phyloP scores from a whole-genome alignment of 2,113 vertebrate species.

The Strigops habroptila region DNA sequence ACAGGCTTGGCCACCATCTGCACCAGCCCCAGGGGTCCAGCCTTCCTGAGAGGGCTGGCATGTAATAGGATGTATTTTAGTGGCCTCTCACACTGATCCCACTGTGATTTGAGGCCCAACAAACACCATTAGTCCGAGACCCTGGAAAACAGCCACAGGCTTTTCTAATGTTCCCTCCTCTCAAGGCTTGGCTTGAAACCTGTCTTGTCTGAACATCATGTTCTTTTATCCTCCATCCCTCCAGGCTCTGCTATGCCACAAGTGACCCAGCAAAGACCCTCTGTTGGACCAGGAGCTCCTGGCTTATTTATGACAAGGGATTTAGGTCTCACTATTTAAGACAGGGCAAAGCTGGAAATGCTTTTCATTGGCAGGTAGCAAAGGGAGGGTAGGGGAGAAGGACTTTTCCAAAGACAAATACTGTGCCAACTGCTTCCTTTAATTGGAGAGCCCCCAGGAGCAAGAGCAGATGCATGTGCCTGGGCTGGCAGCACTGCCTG shows the following conservation, averaged over 20 bases:
- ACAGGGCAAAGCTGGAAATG: background rate
- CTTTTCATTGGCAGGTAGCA: background rate
- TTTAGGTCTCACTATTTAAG: background rate
- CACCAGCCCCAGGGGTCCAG: background rate
- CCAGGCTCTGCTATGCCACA: background rate
- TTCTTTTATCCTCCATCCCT: background rate
- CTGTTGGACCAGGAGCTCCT: background rate
- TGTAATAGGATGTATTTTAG: background rate
- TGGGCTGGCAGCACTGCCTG: background rate
- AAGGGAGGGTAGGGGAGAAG: background rate
- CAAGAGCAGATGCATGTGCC: background rate
- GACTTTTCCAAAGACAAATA: background rate
- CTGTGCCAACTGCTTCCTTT: background rate
- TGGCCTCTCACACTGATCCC: background rate
- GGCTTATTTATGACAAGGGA: background rate
- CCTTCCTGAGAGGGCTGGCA: background rate
- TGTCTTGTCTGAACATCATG: background rate
- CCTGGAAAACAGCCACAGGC: background rate
- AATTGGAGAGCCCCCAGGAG: background rate
- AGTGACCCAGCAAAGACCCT: background rate
- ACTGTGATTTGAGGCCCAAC: background rate
- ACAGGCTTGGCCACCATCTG: background rate
- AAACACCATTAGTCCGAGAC: background rate
- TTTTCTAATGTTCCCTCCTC: background rate
- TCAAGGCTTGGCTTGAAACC: background rate